Conservation (phyloP, 2,888 invertebrate species). For the Mythimna albipuncta region DNA sequence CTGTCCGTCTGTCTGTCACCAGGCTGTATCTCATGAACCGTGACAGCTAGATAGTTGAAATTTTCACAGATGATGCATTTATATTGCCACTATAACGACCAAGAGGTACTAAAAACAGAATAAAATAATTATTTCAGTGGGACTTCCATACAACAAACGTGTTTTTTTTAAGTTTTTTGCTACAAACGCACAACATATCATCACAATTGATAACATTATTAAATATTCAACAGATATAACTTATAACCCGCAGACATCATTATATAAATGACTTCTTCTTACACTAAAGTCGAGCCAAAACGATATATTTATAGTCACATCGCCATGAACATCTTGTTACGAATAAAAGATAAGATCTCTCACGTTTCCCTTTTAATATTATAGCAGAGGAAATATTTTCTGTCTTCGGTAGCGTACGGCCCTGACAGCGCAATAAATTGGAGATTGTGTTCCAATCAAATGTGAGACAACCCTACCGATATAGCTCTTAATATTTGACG, state of each 20-base stretch:
- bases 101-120: no score
- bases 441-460: slow-evolving; percentile 33
- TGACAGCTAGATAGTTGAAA: no score
- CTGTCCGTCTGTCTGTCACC: no score
- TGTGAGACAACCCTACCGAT: slow-evolving; percentile 38
- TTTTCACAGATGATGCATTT: no score
- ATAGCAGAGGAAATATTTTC: slow-evolving; percentile 29
- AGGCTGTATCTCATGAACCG: no score
- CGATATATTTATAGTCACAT: slow-evolving; percentile 8
- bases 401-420: slow-evolving; percentile 3
- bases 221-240: background rate
- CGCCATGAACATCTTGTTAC: slow-evolving; percentile 22
- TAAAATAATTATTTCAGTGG: background rate
- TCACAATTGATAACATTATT: background rate
- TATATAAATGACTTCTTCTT: slow-evolving; percentile 21
- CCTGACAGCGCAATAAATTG: slow-evolving; percentile 44
- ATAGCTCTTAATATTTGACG: slow-evolving; percentile 59
- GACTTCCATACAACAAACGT: background rate
- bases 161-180: no score
- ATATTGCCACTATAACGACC: no score
- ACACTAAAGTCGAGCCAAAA: slow-evolving; percentile 15
- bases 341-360: slow-evolving; percentile 20
- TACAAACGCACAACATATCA: background rate
- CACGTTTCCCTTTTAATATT: slow-evolving; percentile 48
- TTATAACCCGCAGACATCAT: background rate